phyloP scores from a whole-genome alignment of 2,113 vertebrate species.

The Choloepus hoffmanni region DNA sequence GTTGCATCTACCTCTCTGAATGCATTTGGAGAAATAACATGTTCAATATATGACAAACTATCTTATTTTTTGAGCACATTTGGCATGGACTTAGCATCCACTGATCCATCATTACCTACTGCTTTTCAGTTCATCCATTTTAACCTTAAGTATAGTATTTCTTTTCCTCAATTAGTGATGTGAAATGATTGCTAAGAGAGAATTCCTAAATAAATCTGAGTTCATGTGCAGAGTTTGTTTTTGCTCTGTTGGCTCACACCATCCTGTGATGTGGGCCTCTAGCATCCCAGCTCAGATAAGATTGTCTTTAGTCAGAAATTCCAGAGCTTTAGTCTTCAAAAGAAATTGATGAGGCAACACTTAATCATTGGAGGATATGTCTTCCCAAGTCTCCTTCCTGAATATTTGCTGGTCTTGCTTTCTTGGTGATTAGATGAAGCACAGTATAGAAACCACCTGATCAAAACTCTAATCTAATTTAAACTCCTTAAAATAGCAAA shows the following conservation, averaged over 20 bases:
- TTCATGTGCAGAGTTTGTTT: neutral
- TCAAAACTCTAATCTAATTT: neutral
- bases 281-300: neutral
- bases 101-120: too few species aligned
- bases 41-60: too few species aligned
- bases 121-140: too few species aligned
- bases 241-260: fast-evolving
- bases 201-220: neutral
- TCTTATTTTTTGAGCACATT: too few species aligned
- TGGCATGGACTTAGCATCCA: too few species aligned
- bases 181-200: neutral
- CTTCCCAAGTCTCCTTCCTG: neutral
- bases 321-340: neutral
- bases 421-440: neutral
- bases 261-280: neutral
- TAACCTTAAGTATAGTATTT: neutral
- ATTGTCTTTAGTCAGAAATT: neutral
- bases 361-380: neutral
- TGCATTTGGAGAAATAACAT: too few species aligned
- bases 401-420: neutral
- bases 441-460: neutral
- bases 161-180: neutral
- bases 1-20: too few species aligned
- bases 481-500: neutral
- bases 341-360: neutral